Evolutionary conservation across 2,888 invertebrate genomes (phyloP), one percentile per base, ranked within the genome.

Genomic region (Aphidoletes aphidimyza): DNA sequence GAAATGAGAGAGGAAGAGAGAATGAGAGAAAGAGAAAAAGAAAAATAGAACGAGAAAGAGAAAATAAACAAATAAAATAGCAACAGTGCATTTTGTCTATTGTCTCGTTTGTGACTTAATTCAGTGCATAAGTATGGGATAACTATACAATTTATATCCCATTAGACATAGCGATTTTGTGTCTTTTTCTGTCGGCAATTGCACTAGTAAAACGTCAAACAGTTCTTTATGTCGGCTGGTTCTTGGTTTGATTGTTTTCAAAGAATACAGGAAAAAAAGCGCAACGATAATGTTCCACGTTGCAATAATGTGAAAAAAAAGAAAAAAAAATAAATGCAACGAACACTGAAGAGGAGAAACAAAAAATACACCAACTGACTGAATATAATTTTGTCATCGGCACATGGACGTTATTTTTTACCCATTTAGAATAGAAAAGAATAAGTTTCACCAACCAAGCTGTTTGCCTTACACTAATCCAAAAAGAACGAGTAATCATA

Each of bases 141-240:
- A 69, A 69, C 69, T 30, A 34, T 69, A 69, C 69, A 69, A 69
- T 69, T 69, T 69, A 69, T 69, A 69, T 69, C 69, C 69, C 69
- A 69, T 69, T 69, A 69, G 34, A 69, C 14, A 30, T 14, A 69
- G 30, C 30, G 17, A 69, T 69, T 69, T 69, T 69, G 69, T 30
- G 14, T 30, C 30, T 30, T 3, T 69, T 69, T 69, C 22, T 54
- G 1, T 69, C 14, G 17, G 0, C 30, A 14, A 17, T 34, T 22
- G n/a, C 2, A 14, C 30, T 0, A 69, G 1, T 0, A 34, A 69
- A 34, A 69, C n/a, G 34, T 14, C 69, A 69, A 69, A 69, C 34
- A 69, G 30, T 69, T 14, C 17, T 69, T 69, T 69, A 22, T 54
- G 9, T n/a, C n/a, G 5, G 22, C 3, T 3, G 54, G 9, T 17